Percentiles rank a stretch among this genome's conserved stretches.
These are phyloP conservation scores for Steatocranus sp. DNA, from an alignment of 2,797 vertebrate genomes.

Conservation along the genomic window DNA sequence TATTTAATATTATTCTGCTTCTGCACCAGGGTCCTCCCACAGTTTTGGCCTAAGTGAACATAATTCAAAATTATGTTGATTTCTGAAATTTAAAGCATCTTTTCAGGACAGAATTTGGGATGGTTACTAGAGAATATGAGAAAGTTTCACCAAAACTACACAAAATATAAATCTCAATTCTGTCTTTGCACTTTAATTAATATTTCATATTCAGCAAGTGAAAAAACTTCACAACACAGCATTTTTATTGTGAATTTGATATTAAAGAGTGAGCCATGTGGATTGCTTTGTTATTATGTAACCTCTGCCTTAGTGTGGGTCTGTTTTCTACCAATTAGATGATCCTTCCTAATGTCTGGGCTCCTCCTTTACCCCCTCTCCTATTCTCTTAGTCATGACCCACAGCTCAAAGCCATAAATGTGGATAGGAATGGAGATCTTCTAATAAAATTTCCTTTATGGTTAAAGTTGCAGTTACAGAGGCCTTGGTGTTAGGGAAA, in stretches of 20 bases:
- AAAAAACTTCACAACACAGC: background rate
- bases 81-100: background rate
- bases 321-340: background rate
- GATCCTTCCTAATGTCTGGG: background rate
- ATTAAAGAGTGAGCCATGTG: background rate
- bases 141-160: background rate
- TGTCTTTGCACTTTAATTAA: background rate
- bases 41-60: background rate
- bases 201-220: background rate
- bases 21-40: background rate
- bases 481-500: background rate
- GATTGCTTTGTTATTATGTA: background rate
- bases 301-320: background rate
- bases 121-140: background rate
- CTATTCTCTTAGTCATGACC: accelerated
- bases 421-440: background rate
- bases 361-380: background rate
- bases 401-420: background rate
- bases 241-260: background rate
- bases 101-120: background rate
- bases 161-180: background rate
- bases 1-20: background rate
- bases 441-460: background rate
- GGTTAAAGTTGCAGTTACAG: background rate
- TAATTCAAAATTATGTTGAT: accelerated